These are phyloP conservation scores for Neocrepidodera transversa DNA, from an alignment of 2,888 invertebrate species.

Conservation along the genomic window DNA sequence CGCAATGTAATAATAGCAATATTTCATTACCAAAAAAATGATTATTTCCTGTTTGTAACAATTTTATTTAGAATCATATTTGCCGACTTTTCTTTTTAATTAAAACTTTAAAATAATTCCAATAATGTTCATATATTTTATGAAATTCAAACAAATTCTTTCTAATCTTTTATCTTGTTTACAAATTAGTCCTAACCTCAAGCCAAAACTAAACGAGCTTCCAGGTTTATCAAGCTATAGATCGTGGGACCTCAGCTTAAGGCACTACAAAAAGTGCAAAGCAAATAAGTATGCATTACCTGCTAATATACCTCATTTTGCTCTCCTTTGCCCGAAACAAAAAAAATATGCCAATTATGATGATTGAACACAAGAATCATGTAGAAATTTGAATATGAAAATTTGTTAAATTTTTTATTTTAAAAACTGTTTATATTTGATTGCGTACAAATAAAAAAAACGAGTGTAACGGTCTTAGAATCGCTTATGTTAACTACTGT, in stretches of 20 bases:
- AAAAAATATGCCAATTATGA: slow-evolving; percentile 10
- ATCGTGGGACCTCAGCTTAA: not conserved
- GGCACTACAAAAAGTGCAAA: not conserved
- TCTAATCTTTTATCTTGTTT: not conserved
- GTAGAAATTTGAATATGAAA: too few species aligned
- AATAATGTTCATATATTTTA: not conserved
- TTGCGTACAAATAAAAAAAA: too few species aligned
- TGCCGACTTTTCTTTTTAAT: too few species aligned
- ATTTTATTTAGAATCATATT: too few species aligned
- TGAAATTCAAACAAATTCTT: not conserved
- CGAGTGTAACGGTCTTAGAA: too few species aligned
- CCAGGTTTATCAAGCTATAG: not conserved
- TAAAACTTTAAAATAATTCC: too few species aligned
- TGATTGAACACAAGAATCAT: slow-evolving; percentile 15
- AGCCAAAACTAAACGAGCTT: slow-evolving; percentile 1
- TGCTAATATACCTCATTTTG: not conserved
- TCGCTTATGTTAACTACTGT: too few species aligned
- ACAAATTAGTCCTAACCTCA: slow-evolving; percentile 2
- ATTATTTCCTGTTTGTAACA: too few species aligned
- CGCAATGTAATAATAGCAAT: too few species aligned
- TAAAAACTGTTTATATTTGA: too few species aligned
- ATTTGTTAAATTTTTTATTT: too few species aligned
- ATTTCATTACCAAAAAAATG: too few species aligned
- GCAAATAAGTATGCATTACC: not conserved
- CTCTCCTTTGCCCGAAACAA: not conserved